phyloP scores from a whole-genome alignment of 2,888 invertebrate species.

The Abscondita cerata region DNA sequence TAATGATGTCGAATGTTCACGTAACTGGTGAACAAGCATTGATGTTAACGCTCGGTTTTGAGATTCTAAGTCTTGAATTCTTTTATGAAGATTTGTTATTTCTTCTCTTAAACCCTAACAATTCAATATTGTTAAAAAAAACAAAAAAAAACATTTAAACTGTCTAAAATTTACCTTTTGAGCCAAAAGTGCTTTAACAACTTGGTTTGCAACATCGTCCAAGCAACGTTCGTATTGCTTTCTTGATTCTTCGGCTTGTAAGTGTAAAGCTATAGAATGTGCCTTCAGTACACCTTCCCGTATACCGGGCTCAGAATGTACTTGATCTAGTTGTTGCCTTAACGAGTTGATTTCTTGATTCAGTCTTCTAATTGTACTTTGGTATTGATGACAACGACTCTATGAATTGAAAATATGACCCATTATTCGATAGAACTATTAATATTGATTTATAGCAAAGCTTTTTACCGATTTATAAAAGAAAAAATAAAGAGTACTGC shows the following conservation, averaged over 20 bases:
- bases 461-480: no score
- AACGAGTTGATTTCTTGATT: constrained; percentile 74
- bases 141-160: no score
- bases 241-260: constrained; percentile 70
- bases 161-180: constrained; percentile 83
- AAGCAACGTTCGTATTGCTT: constrained; percentile 80
- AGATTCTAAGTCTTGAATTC: constrained; percentile 79
- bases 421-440: no score
- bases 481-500: no score
- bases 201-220: constrained; percentile 84
- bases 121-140: neutral
- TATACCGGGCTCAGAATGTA: constrained; percentile 60
- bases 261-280: constrained; percentile 67
- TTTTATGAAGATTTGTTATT: constrained; percentile 73
- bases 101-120: constrained; percentile 79
- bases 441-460: no score
- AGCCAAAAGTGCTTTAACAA: constrained; percentile 80
- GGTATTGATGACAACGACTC: constrained; percentile 77
- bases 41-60: constrained; percentile 79
- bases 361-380: constrained; percentile 70
- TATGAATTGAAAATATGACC: no score
- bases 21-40: constrained; percentile 70
- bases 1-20: constrained; percentile 51
- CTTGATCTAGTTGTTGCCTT: constrained; percentile 64
- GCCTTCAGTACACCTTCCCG: constrained; percentile 65